Conservation (phyloP, 1,140 invertebrate species). For the Drosophila rhopaloa region DNA sequence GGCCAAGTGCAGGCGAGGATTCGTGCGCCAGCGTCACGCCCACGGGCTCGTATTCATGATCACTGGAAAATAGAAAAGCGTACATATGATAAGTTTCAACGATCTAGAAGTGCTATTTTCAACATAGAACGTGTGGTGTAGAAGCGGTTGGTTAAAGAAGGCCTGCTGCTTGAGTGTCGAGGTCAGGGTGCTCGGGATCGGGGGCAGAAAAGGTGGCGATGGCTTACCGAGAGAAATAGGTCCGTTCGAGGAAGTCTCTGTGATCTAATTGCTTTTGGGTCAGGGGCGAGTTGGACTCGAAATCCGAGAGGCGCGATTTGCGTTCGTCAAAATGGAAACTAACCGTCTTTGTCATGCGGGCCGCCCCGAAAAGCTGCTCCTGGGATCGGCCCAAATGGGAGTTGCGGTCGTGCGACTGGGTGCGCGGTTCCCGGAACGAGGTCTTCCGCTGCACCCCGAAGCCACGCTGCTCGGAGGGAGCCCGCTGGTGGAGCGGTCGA, state of each 20-base stretch:
- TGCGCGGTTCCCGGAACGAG: conserved; percentile 69
- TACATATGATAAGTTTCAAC: neutral
- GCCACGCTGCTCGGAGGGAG: conserved; percentile 71
- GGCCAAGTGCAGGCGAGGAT: conserved; percentile 50
- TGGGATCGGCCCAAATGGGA: conserved; percentile 59
- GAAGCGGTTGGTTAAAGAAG: conserved; percentile 60
- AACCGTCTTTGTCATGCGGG: conserved; percentile 84
- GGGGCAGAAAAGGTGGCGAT: conserved; percentile 44
- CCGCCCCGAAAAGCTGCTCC: conserved; percentile 68
- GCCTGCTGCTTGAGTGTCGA: conserved; percentile 37
- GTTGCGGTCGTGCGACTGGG: conserved; percentile 76
- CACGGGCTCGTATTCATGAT: conserved; percentile 95
- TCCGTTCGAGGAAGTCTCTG: conserved; percentile 79
- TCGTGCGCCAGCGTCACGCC: conserved; percentile 84
- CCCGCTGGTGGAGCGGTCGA: conserved; percentile 46
- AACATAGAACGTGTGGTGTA: conserved; percentile 42
- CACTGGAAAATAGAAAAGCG: conserved; percentile 87
- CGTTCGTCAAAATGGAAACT: conserved; percentile 84
- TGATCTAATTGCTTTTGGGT: conserved; percentile 79
- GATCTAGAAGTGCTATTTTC: neutral
- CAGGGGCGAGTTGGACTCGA: conserved; percentile 75
- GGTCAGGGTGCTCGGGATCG: conserved; percentile 29
- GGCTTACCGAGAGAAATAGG: conserved; percentile 84
- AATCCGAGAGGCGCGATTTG: conserved; percentile 76
- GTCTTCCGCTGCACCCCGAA: conserved; percentile 55